Base-by-base conservation (phyloP, 1,140 invertebrate genomes). In the Monomorium pharaonis region DNA sequence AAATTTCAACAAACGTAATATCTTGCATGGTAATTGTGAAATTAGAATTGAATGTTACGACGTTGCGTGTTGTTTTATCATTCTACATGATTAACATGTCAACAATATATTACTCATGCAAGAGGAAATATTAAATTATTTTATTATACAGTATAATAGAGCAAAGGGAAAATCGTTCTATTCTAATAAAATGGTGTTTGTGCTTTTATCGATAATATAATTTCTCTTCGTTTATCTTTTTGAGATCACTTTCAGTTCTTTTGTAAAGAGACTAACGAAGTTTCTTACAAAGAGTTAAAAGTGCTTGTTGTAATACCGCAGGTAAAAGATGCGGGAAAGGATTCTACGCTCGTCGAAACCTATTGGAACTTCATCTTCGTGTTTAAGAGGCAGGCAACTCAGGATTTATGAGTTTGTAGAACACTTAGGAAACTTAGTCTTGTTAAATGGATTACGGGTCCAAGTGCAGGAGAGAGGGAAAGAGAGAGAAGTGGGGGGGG, bases 361-460 rank as follows among this genome's bases (percentile, higher is more conserved):
- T 56, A 75, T 70, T 86, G 72, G 85, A 89, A 89, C 54, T 84
- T 51, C 65, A 81, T 69, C 72, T 67, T 77, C 84, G 75, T 85
- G 47, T 85, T 78, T 88, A 86, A 89, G 78, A 60, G 84, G 74
- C 24, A 63, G 60, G 58, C 74, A 47, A 80, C 78, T 89, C 65
- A 67, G 76, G 88, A 89, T 84, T 62, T 86, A 81, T 86, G 72
- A 89, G 88, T 89, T 89, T 89, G 70, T 49, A 84, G 88, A 70
- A 67, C 65, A 63, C 87, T 89, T 70, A 63, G 33, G 77, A 54
- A 89, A 89, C 70, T 89, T 89, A 54, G 54, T 44, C 74, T 47
- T 33, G 51, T 51, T 76, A 84, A 86, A 89, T 89, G 80, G 86
- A 85, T 87, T 87, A 87, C 78, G 63, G 88, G 89, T 89, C 77